phyloP scores from a whole-genome alignment of 1,140 invertebrate species.

The Drosophila bipectinata region DNA sequence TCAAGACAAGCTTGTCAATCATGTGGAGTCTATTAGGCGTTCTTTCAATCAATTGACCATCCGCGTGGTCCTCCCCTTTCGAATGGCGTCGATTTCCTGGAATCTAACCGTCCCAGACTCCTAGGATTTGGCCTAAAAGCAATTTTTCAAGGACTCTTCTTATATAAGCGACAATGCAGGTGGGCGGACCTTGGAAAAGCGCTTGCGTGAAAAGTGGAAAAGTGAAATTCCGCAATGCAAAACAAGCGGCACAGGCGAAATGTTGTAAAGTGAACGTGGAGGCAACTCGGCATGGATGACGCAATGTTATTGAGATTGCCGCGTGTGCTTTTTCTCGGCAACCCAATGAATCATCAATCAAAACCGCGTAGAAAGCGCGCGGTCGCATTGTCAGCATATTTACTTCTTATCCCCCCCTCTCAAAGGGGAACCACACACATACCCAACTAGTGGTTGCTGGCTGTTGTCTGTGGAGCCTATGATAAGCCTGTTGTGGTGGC shows the following conservation, averaged over 20 bases:
- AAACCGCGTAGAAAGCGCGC: conserved; percentile 28
- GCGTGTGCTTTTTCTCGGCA: conserved; percentile 66
- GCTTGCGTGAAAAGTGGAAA: conserved; percentile 45
- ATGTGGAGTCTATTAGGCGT: conserved; percentile 20
- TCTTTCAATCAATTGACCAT: conserved; percentile 4
- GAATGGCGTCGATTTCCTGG: background rate
- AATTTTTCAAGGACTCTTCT: conserved; percentile 30
- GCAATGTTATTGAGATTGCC: conserved; percentile 61
- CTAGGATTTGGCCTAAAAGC: background rate
- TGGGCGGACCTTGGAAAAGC: conserved; percentile 40
- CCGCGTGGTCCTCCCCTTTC: conserved; percentile 6
- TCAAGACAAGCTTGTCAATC: background rate
- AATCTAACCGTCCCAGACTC: too few species aligned
- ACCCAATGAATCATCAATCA: conserved; percentile 63
- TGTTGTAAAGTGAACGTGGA: conserved; percentile 38
- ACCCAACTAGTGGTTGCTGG: conserved; percentile 24
- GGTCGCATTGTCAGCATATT: conserved; percentile 32
- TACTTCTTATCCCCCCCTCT: background rate
- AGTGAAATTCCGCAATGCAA: conserved; percentile 46
- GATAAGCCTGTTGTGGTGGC: conserved; percentile 15
- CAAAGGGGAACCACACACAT: background rate
- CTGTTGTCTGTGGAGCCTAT: conserved; percentile 4
- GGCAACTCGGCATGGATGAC: conserved; percentile 60
- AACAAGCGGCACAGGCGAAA: conserved; percentile 43
- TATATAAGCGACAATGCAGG: conserved; percentile 48